phyloP scores from a whole-genome alignment of 1,140 invertebrate species.

The Platorchestia sp. region DNA sequence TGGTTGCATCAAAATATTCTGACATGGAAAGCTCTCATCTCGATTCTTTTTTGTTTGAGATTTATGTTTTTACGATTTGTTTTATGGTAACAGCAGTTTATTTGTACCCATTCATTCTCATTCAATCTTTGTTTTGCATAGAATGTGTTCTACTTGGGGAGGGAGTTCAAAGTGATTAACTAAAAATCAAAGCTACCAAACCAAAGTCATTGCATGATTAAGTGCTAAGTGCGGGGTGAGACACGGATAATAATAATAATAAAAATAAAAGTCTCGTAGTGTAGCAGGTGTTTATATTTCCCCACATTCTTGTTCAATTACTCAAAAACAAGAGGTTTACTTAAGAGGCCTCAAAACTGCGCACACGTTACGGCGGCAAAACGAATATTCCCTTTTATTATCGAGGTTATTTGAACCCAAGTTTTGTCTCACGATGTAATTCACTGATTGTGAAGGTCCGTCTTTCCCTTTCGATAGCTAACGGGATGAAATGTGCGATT shows the following conservation, averaged over 20 bases:
- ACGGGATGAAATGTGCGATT: slow-evolving; percentile 29
- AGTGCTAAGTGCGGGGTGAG: background rate
- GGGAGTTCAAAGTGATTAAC: background rate
- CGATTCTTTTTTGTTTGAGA: background rate
- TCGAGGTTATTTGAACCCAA: background rate
- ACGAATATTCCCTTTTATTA: background rate
- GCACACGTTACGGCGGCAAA: background rate
- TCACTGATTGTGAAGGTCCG: background rate
- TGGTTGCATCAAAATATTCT: slow-evolving; percentile 32
- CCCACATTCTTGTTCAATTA: background rate
- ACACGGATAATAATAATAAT: background rate
- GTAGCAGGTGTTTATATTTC: background rate
- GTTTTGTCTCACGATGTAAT: background rate
- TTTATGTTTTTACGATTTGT: background rate
- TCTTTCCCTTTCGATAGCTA: background rate
- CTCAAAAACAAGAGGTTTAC: background rate
- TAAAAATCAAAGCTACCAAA: background rate
- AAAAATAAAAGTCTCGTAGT: background rate
- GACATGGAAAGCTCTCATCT: slow-evolving; percentile 4
- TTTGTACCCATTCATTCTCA: background rate
- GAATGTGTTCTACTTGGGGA: background rate
- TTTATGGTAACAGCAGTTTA: background rate
- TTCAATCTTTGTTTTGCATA: background rate
- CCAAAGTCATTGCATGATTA: background rate
- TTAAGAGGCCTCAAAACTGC: background rate